A percentile compares a stretch with the other conserved stretches of the same genome.
Evolutionary conservation across 2,888 invertebrate species (phyloP).

Genomic region (Alitta virens): DNA sequence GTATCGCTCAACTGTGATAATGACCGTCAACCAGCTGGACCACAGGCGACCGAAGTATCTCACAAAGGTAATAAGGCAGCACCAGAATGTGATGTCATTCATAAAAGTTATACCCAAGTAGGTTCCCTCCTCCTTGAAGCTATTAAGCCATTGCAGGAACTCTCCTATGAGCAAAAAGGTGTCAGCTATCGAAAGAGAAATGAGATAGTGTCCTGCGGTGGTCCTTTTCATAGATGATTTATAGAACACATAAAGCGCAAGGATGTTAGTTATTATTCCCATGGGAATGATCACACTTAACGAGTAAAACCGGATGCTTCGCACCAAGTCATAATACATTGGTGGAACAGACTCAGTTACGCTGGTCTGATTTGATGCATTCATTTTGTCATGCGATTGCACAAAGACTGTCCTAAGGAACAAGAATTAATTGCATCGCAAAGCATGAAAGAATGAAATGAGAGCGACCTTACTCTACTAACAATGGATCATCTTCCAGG

Average conservation of each 20-base stretch:
- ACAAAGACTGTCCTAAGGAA: too few relatives aligned
- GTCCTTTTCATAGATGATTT: conserved; percentile 9
- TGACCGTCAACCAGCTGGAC: conserved; percentile 16
- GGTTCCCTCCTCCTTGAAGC: background rate
- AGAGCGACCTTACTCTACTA: too few relatives aligned
- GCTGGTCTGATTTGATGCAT: too few relatives aligned
- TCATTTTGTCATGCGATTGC: too few relatives aligned
- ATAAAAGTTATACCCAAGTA: conserved; percentile 5
- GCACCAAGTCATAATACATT: conserved; percentile 1
- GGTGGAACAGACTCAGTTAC: background rate
- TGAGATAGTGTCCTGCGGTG: conserved; percentile 17
- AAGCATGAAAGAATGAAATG: too few relatives aligned
- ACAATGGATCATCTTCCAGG: too few relatives aligned
- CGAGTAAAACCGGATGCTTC: conserved; percentile 5
- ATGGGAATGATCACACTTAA: conserved; percentile 15
- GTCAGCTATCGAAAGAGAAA: conserved; percentile 13
- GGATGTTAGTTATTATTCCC: conserved; percentile 11
- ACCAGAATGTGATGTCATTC: conserved; percentile 3
- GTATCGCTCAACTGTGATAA: conserved; percentile 14
- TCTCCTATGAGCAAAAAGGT: conserved; percentile 9
- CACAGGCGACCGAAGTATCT: conserved; percentile 7
- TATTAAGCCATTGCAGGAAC: conserved; percentile 11
- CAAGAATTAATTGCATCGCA: too few relatives aligned
- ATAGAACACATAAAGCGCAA: conserved; percentile 12
- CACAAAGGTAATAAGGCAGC: conserved; percentile 6